Conservation (phyloP, 2,113 vertebrate genomes). For the Trematomus loennbergii region DNA sequence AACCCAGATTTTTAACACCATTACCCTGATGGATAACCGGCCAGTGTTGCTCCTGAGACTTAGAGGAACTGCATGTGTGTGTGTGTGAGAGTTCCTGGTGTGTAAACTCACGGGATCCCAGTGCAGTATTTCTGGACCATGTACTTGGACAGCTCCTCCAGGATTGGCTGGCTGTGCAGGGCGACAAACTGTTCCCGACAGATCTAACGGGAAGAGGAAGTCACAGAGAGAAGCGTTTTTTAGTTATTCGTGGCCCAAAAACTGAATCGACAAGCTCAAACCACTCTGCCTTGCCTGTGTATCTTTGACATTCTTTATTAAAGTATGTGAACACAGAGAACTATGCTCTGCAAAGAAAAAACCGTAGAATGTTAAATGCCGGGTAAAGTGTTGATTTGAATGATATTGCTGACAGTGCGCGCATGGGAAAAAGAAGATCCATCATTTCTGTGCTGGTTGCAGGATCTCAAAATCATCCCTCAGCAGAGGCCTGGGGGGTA, state of each 20-base stretch:
- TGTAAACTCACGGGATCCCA: constrained; percentile 73
- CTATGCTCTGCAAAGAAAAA: no score
- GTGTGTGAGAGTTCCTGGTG: constrained; percentile 2
- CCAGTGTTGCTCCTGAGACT: not conserved
- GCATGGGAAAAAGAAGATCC: no score
- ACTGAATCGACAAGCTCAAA: not conserved
- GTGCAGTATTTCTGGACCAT: constrained; percentile 88
- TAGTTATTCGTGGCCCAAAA: constrained; percentile 17
- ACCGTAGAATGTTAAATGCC: no score
- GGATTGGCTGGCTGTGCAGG: constrained; percentile 93
- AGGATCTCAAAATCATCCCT: no score
- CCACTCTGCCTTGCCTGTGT: not conserved
- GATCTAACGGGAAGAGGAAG: constrained; percentile 80
- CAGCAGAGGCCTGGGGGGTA: no score
- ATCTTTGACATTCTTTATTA: no score
- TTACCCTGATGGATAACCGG: not conserved
- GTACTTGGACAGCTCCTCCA: constrained; percentile 90
- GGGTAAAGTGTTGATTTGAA: no score
- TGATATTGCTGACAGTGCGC: no score
- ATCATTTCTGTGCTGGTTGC: no score
- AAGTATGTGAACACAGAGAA: no score
- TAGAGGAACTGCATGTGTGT: not conserved
- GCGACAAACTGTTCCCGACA: constrained; percentile 95
- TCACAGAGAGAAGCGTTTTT: constrained; percentile 21
- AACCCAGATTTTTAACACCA: not conserved